Percentiles rank a stretch among this genome's conserved stretches.
These are phyloP conservation scores for Lanius collurio DNA, from an alignment of 2,113 vertebrate genomes.

Conservation along the genomic window DNA sequence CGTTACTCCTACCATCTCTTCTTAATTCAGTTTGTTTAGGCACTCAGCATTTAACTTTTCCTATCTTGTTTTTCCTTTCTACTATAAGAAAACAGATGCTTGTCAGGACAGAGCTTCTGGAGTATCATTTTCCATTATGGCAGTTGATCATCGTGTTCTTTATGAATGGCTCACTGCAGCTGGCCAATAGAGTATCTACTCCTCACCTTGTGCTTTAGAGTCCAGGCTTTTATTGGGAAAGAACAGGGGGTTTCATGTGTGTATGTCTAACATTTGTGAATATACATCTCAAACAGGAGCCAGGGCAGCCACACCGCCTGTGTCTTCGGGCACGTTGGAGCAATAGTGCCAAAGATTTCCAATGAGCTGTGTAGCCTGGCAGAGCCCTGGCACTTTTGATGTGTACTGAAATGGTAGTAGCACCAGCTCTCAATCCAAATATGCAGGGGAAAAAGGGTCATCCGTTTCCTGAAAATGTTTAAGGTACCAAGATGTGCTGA, in stretches of 20 bases:
- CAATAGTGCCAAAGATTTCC: background rate
- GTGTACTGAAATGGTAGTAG: background rate
- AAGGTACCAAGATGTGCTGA: background rate
- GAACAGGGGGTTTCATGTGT: background rate
- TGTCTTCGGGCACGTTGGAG: background rate
- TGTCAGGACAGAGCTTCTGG: background rate
- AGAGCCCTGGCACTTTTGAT: background rate
- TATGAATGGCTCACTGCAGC: slow-evolving; percentile 13
- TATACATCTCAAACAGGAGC: background rate
- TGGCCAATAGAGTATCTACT: background rate
- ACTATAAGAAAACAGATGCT: background rate
- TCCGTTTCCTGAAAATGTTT: background rate
- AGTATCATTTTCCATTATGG: background rate
- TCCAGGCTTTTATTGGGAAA: background rate
- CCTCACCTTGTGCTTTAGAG: slow-evolving; percentile 13
- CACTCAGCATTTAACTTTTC: background rate
- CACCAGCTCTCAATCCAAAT: background rate
- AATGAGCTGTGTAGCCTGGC: background rate
- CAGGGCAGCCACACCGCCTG: background rate
- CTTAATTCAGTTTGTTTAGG: background rate
- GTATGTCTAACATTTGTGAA: background rate
- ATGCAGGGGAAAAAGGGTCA: background rate
- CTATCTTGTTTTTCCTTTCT: background rate
- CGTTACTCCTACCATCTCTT: background rate
- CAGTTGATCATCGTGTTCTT: background rate